Evolutionary conservation across 1,140 invertebrate species (phyloP).

Genomic region (Dufourea novaeangliae): DNA sequence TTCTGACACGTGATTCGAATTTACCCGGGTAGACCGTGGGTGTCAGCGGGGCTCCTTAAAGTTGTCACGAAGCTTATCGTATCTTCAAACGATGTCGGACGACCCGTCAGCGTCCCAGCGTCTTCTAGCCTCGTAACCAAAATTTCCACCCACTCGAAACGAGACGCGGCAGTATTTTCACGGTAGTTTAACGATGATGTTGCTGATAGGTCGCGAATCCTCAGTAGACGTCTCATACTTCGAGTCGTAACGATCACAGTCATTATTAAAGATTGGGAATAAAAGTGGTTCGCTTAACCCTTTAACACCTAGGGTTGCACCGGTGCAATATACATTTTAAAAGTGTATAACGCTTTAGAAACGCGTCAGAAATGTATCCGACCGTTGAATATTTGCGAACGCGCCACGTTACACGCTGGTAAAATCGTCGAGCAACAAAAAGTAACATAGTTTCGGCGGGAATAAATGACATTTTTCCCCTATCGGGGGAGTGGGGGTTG

Average conservation of each 20-base stretch:
- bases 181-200: no score
- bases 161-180: neutral
- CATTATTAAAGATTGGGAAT: no score
- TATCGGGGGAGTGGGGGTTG: no score
- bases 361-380: no score
- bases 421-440: neutral
- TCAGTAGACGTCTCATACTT: no score
- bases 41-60: constrained; percentile 47
- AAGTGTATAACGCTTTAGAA: no score
- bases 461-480: constrained; percentile 31
- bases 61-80: constrained; percentile 44
- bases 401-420: neutral
- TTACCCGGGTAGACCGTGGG: constrained; percentile 38
- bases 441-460: constrained; percentile 7
- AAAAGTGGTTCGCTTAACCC: no score
- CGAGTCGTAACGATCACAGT: no score
- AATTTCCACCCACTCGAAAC: neutral
- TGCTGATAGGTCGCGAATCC: no score
- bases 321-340: no score
- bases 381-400: neutral
- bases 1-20: constrained; percentile 64
- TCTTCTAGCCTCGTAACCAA: neutral
- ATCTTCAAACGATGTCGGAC: constrained; percentile 20
- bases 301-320: no score
- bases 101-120: constrained; percentile 9